Base-by-base conservation (phyloP, 2,888 invertebrate genomes). In the Drosophila mimetica region DNA sequence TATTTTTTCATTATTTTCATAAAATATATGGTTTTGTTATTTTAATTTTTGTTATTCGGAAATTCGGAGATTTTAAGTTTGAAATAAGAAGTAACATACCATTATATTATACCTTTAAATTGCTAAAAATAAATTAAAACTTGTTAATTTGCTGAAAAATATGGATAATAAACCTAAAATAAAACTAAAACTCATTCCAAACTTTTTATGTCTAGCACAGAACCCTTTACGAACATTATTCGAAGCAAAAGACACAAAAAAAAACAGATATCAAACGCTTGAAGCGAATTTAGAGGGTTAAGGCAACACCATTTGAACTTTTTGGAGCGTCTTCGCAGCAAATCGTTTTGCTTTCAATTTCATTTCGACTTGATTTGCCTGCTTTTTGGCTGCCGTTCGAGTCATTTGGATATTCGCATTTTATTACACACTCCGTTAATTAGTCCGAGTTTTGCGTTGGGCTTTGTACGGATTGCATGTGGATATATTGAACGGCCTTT, bases 401-500 rank as follows among this genome's bases (percentile, higher is more conserved):
- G 18, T 48, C 41, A 28, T 53, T 66, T 47, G 48, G 58, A 25
- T 28, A 39, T 70, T 69, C 58, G 58, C 50, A 70, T 67, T 70
- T 69, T 70, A 70, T 70, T 70, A 60, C 70, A 71, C 71, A 59
- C 54, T 59, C 32, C 39, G 70, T 70, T 70, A 70, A 70, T 70
- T 70, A 28, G 71, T 34, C 71, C 11, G 16, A 32, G 47, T 71
- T 60, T 60, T 7, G 28, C 36, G 52, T 60, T 53, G 13, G 57
- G 16, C 14, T 57, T 11, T 13, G 36, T 42, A 39, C 22, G 13
- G 30, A 42, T 51, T 44, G 32, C 52, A 44, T 42, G 37, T 13
- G 46, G 28, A 67, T 70, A 70, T 70, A 71, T 72, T 79, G 76
- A 74, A 77, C 76, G 79, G 75, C 57, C 54, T 67, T 74, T 65